Conservation (phyloP, 1,140 invertebrate species). For the Cyclina sinensis region DNA sequence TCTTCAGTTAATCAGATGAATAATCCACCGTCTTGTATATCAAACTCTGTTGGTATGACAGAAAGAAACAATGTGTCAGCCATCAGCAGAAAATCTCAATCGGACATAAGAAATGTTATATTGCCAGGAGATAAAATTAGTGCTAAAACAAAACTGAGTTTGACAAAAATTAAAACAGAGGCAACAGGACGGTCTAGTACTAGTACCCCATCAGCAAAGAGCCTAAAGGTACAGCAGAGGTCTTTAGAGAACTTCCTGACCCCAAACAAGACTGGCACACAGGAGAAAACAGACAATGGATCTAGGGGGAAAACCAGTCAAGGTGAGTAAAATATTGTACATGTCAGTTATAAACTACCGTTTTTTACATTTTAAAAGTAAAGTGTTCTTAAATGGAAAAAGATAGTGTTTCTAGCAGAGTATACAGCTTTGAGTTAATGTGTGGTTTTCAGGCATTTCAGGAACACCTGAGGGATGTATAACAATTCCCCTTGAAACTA, state of each 20-base stretch:
- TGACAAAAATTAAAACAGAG: not conserved
- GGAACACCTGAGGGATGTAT: no score
- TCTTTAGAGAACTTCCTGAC: constrained; percentile 1
- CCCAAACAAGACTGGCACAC: not conserved
- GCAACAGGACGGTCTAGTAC: not conserved
- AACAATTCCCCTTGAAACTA: no score
- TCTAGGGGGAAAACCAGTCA: not conserved
- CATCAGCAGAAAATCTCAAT: not conserved
- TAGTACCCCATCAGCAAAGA: not conserved
- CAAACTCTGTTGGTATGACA: not conserved
- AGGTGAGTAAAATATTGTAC: not conserved
- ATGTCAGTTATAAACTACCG: no score
- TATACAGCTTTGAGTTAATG: no score
- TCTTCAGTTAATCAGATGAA: not conserved
- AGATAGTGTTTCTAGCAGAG: no score
- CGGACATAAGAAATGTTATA: not conserved
- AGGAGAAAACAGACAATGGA: not conserved
- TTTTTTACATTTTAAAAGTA: no score
- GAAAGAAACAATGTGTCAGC: not conserved
- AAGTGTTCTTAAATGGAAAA: no score
- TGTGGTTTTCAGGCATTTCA: no score
- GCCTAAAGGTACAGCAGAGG: not conserved
- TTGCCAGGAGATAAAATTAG: not conserved
- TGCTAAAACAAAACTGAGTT: not conserved
- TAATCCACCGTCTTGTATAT: not conserved